Base-by-base conservation (phyloP, 2,888 invertebrate genomes). In the Noctua fimbriata region DNA sequence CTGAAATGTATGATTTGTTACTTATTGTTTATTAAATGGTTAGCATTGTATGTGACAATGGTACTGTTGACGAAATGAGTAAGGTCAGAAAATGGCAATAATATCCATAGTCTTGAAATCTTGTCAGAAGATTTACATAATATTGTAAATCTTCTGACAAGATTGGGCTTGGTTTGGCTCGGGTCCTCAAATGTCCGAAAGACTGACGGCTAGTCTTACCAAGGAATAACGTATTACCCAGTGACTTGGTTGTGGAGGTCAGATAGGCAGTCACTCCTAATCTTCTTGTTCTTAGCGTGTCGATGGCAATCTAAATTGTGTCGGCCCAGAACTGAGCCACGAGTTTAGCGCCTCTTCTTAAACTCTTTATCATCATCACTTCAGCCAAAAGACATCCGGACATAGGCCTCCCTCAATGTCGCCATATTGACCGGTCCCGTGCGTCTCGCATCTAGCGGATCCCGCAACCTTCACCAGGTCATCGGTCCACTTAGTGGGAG, bases 1-100 rank as follows among this genome's bases (percentile, higher is more conserved):
- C 66, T 84, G 79, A 78, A 83, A 79, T 63, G n/a, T 36, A 65
- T 83, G 69, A 70, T 73, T 60, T 67, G 47, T 71, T 21, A 52
- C 16, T 80, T 44, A 58, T 60, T 41, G 58, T 67, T 28, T 55
- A 41, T 24, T 47, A 65, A 76, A 76, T 4, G 28, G 58, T 44
- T n/a, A 12, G 14, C 4, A 78, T 78, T 58, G 4, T 55, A 16
- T 76, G 28, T 55, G 14, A 65, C 47, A 52, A 12, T 32, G 24
- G 9, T n/a, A 52, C 2, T 36, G 2, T n/a, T 66, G 18, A 24
- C 0, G 55, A 77, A 32, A 41, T 28, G 58, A 1, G 14, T 32
- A 32, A 5, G 14, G 21, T 41, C 14, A 44, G n/a, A 70, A 5
- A 47, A 47, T 47, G 14, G n/a, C n/a, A 49, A n/a, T 41, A 21